Evolutionary conservation across 2,888 invertebrate species (phyloP), one percentile per base, ranked within the genome.

Genomic region (Litoditis marina): DNA sequence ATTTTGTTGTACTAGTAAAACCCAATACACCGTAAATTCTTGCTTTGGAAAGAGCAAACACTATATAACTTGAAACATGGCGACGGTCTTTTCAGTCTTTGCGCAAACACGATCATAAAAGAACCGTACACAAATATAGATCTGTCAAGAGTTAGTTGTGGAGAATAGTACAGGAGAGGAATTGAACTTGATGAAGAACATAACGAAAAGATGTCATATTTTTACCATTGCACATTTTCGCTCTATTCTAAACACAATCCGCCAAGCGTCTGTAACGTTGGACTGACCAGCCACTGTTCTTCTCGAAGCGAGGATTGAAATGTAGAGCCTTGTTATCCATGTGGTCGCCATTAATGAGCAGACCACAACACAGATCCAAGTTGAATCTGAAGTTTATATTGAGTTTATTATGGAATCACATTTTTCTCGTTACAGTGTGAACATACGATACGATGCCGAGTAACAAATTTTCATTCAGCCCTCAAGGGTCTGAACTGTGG

Each of bases 361-460:
- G 65, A 7, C 81, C 80, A 55, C 81, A 81, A 58, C 81, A 81
- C 27, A 81, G 60, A 64, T 81, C 79, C 42, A 81, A 71, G 25
- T 62, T 28, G 64, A 81, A 81, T 54, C 78, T 73, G 49, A 22
- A 65, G 58, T n/a, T n/a, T n/a, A n/a, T n/a, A n/a, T n/a, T n/a
- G n/a, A n/a, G n/a, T n/a, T n/a, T n/a, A n/a, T 8, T 0, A 39
- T 28, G 28, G 5, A 13, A 39, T n/a, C 13, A n/a, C 11, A 49
- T 34, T 22, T 19, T 36, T 2, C 11, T 11, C 19, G 27, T 5
- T 8, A 27, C n/a, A 27, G 27, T n/a, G 5, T 50, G 50, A 28
- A 4, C 28, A 22, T 44, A 39, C n/a, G 5, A 8, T 6, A 44
- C 25, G 44, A 44, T 8, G 5, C 44, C 6, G 8, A 5, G n/a